These are phyloP conservation scores for Drosophila pachea DNA, from an alignment of 1,140 invertebrate genomes.

Conservation along the genomic window DNA sequence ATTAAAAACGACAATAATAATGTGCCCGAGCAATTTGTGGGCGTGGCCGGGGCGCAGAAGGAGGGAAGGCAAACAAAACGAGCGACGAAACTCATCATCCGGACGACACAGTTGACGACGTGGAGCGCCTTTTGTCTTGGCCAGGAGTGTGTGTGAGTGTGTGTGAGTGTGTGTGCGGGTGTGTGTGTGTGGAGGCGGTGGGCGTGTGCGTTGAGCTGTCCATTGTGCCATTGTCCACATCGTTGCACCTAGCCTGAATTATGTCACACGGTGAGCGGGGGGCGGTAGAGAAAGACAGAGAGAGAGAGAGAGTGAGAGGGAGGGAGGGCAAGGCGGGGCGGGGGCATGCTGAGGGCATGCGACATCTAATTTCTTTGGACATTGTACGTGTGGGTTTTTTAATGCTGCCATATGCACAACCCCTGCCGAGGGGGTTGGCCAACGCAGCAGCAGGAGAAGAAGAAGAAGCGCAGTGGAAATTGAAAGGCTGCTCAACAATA, in stretches of 20 bases:
- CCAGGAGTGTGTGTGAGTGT: constrained; percentile 1
- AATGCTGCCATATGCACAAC: constrained; percentile 79
- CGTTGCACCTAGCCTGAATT: constrained; percentile 70
- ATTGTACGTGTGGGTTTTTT: constrained; percentile 77
- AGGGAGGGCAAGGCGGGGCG: constrained; percentile 1
- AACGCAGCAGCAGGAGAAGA: constrained; percentile 48
- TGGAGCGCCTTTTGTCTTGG: constrained; percentile 56
- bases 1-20: constrained; percentile 76
- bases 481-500: constrained; percentile 48
- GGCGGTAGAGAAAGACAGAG: neutral
- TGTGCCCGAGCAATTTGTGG: constrained; percentile 63
- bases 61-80: constrained; percentile 41
- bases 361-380: constrained; percentile 75
- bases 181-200: constrained; percentile 20
- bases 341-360: constrained; percentile 1
- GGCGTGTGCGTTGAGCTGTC: constrained; percentile 51
- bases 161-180: neutral
- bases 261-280: constrained; percentile 58
- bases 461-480: constrained; percentile 45
- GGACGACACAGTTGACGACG: constrained; percentile 51
- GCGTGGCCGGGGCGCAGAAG: constrained; percentile 40
- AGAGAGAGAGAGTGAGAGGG: neutral
- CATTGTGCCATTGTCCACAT: constrained; percentile 68
- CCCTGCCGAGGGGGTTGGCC: constrained; percentile 53
- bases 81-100: constrained; percentile 56